Evolutionary conservation across 2,113 vertebrate species (phyloP).

Genomic region (Ctenodactylus gundi): DNA sequence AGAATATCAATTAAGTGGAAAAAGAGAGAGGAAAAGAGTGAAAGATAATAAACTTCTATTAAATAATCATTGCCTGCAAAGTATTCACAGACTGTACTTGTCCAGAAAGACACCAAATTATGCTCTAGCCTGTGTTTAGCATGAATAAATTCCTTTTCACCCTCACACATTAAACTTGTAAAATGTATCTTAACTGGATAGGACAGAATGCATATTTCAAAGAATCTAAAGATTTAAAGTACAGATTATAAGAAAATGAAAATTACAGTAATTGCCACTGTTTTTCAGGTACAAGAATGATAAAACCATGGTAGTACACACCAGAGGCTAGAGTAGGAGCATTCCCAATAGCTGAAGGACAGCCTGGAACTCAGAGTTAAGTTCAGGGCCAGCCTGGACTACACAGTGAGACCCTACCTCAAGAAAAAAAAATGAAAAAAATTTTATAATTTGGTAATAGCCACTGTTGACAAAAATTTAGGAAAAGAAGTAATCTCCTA

Average conservation of each 20-base stretch:
- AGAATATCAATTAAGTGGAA: background rate
- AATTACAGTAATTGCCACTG: background rate
- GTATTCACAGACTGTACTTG: slow-evolving; percentile 1
- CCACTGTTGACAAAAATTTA: background rate
- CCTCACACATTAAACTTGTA: background rate
- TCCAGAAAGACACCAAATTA: background rate
- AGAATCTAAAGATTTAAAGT: slow-evolving; percentile 45
- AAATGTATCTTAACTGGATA: background rate
- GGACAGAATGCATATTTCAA: slow-evolving; percentile 11
- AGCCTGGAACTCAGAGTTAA: too few relatives aligned
- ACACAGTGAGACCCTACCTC: too few relatives aligned
- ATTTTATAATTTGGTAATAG: background rate
- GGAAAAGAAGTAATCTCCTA: background rate
- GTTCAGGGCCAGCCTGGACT: too few relatives aligned
- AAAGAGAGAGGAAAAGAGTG: background rate
- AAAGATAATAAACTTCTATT: slow-evolving; percentile 12
- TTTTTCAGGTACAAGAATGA: background rate
- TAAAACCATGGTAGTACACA: too few relatives aligned
- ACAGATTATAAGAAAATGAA: slow-evolving; percentile 30
- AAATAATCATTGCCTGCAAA: background rate
- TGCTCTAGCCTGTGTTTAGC: background rate
- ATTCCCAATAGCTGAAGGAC: too few relatives aligned
- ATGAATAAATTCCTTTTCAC: slow-evolving; percentile 17
- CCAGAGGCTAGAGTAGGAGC: too few relatives aligned
- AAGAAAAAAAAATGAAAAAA: too few relatives aligned